Conservation (phyloP, 2,797 vertebrate genomes). For the Lutjanus campechanus region DNA sequence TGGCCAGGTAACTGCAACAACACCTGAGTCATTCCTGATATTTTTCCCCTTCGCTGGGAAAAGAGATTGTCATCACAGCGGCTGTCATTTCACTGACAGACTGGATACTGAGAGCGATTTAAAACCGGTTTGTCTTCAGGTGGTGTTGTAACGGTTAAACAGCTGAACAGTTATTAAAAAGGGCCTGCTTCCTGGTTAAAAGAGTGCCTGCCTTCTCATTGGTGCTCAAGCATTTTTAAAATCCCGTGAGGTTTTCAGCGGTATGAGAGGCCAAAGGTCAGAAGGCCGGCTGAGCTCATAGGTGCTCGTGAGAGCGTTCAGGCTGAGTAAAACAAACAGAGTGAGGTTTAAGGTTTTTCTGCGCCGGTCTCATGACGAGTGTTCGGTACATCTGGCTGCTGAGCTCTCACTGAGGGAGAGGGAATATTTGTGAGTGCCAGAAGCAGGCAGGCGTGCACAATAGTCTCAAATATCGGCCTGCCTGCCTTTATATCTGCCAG, state of each 20-base stretch:
- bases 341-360: neutral
- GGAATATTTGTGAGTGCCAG: slow-evolving; percentile 42
- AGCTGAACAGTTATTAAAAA: neutral
- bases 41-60: neutral
- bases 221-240: slow-evolving; percentile 33
- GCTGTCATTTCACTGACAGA: neutral
- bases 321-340: slow-evolving; percentile 50
- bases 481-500: slow-evolving; percentile 69
- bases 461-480: slow-evolving; percentile 81
- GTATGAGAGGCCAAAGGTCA: slow-evolving; percentile 61
- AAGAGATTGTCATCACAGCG: neutral
- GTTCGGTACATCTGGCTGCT: slow-evolving; percentile 18
- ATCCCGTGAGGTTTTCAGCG: neutral
- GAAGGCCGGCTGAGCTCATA: neutral
- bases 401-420: neutral
- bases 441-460: slow-evolving; percentile 62
- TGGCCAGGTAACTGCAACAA: slow-evolving; percentile 31
- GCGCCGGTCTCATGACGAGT: slow-evolving; percentile 26
- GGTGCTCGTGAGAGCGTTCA: slow-evolving; percentile 29
- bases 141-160: neutral
- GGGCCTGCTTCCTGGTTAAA: slow-evolving; percentile 22
- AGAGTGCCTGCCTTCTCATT: slow-evolving; percentile 33
- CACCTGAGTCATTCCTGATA: slow-evolving; percentile 40
- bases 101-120: neutral
- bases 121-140: slow-evolving; percentile 51